Conservation (phyloP, 1,140 invertebrate genomes). For the Marisa cornuarietis region DNA sequence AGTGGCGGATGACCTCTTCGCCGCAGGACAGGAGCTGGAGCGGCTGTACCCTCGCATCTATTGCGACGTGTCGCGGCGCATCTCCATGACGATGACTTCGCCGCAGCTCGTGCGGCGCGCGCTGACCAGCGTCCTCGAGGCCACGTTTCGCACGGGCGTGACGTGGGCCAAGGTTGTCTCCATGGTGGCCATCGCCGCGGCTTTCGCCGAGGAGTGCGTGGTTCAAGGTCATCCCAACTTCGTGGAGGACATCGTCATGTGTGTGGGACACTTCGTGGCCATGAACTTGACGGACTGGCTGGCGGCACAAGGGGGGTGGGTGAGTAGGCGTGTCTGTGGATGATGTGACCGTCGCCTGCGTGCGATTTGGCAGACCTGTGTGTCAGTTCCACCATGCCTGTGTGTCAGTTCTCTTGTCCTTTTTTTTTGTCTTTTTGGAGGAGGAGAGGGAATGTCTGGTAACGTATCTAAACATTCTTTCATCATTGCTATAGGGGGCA, state of each 20-base stretch:
- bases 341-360: not conserved
- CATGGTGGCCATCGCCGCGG: constrained; percentile 34
- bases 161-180: constrained; percentile 42
- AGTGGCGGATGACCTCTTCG: constrained; percentile 3
- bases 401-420: too few species aligned
- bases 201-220: constrained; percentile 41
- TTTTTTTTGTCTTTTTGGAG: too few species aligned
- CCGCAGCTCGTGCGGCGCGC: constrained; percentile 22
- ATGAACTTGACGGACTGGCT: constrained; percentile 25
- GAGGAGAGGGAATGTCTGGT: too few species aligned
- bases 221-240: constrained; percentile 38
- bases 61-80: constrained; percentile 25
- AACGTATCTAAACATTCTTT: too few species aligned
- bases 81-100: constrained; percentile 29
- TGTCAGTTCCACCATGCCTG: too few species aligned
- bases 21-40: constrained; percentile 23
- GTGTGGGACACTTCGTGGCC: constrained; percentile 28
- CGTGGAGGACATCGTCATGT: constrained; percentile 32
- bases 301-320: constrained; percentile 30
- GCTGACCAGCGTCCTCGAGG: constrained; percentile 22
- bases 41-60: constrained; percentile 24
- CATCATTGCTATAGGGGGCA: too few species aligned
- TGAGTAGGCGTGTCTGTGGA: constrained; percentile 2
- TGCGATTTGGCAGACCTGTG: too few species aligned
- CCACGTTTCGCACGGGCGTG: constrained; percentile 17